These are phyloP conservation scores for Coilia nasus DNA, from an alignment of 2,797 vertebrate species.

Conservation along the genomic window DNA sequence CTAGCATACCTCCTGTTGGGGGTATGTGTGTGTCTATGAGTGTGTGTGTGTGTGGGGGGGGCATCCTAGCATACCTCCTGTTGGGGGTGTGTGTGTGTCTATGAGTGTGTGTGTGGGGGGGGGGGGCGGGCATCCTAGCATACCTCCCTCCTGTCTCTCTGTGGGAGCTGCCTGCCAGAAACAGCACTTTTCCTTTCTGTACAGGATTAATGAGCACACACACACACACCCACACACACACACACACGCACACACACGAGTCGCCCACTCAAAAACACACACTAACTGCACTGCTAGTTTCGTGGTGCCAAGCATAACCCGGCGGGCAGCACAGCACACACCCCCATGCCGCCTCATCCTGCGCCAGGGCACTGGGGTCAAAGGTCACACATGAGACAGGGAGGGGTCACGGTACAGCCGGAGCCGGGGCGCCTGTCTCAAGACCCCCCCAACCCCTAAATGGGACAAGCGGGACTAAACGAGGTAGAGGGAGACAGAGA, in stretches of 20 bases:
- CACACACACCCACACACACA: no score
- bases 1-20: no score
- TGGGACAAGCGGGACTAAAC: conserved; percentile 35
- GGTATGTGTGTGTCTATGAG: no score
- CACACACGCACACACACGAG: no score
- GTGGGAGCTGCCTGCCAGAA: not conserved
- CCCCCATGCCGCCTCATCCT: conserved; percentile 40
- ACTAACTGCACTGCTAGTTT: not conserved
- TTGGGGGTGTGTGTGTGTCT: no score
- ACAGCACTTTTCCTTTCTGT: conserved; percentile 30
- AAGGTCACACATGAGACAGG: conserved; percentile 42
- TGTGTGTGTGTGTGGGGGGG: no score
- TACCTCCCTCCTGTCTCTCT: not conserved
- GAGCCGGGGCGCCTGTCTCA: conserved; percentile 45
- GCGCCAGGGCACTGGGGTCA: conserved; percentile 30
- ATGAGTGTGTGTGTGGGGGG: no score
- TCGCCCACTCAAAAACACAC: no score
- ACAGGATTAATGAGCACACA: conserved; percentile 46
- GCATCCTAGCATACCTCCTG: no score
- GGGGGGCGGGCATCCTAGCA: no score
- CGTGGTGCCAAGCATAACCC: conserved; percentile 48
- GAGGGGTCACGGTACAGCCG: conserved; percentile 70
- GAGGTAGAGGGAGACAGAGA: not conserved
- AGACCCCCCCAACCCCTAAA: conserved; percentile 48
- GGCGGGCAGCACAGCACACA: not conserved